Conservation (phyloP, 2,113 vertebrate genomes). For the Myotis brandtii region DNA sequence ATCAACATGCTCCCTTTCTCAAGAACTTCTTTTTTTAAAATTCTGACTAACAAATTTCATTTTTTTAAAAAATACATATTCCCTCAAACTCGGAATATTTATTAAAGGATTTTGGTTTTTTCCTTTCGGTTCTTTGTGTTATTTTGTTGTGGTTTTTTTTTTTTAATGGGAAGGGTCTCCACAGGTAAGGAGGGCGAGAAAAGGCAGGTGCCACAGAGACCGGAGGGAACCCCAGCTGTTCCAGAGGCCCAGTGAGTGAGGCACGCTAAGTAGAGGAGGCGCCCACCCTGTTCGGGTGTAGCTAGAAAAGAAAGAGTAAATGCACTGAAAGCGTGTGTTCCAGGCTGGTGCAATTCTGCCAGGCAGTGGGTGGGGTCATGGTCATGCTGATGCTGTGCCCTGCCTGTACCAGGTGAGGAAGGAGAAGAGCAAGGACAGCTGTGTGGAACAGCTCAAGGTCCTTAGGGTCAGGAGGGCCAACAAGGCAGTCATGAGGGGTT, state of each 20-base stretch:
- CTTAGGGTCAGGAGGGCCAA: not conserved
- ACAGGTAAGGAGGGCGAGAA: not conserved
- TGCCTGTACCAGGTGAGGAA: not conserved
- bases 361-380: rapidly evolving
- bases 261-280: not conserved
- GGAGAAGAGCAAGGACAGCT: constrained; percentile 51
- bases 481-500: rapidly evolving
- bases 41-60: not conserved
- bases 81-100: not conserved
- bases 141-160: not conserved
- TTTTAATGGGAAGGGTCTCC: not conserved
- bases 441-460: not conserved
- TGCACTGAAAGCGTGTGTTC: not conserved
- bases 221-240: not conserved
- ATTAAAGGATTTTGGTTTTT: not conserved
- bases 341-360: not conserved
- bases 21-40: constrained; percentile 2
- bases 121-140: not conserved
- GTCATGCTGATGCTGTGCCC: rapidly evolving
- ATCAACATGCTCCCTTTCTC: not conserved
- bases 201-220: not conserved
- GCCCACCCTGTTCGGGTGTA: not conserved
- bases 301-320: not conserved
- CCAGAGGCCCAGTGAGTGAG: not conserved
- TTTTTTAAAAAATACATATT: not conserved